Base-by-base conservation (phyloP, 2,888 invertebrate species). In the Orchesellides sinensis region DNA sequence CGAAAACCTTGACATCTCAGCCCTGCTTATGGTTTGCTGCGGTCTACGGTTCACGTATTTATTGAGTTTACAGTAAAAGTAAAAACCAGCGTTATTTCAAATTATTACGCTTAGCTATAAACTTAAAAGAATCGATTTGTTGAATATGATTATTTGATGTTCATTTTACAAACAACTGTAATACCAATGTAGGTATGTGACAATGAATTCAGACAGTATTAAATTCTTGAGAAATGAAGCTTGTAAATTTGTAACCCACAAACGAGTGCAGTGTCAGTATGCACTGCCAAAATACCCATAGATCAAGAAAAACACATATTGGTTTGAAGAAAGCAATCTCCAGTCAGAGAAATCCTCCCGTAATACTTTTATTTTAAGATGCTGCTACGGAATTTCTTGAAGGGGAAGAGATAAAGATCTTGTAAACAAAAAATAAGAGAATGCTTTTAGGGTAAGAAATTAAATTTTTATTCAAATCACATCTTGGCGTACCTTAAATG, bases 391-490 rank as follows among this genome's bases (percentile, higher is more conserved):
- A 72, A 61, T 68, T 56, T 45, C 56, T 66, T 56, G 70, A 72
- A 35, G 23, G 40, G 29, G 45, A 81, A 68, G 74, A 52, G 74
- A 81, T 74, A 74, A 81, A 73, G 74, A 81, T 81, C 68, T 81
- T 73, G 73, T 73, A 80, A 73, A 80, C 78, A 69, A 49, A 69
- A 69, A 68, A 77, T 68, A 68, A 45, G 65, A 66, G 72, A 80
- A 81, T 74, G 81, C 81, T 81, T 81, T 81, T 81, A 73, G 72
- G 61, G 73, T 73, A 52, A 61, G 74, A 83, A 83, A 83, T 83
- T 83, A 83, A 83, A 83, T 83, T 83, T 83, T 83, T 83, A 83
- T 83, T 83, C 83, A 83, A 83, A 83, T 83, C 83, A 83, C 83
- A 83, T 80, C 65, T 70, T 56, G 47, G 17, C 69, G 35, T 61